Conservation (phyloP, 2,113 vertebrate species). For the Panthera uncia region DNA sequence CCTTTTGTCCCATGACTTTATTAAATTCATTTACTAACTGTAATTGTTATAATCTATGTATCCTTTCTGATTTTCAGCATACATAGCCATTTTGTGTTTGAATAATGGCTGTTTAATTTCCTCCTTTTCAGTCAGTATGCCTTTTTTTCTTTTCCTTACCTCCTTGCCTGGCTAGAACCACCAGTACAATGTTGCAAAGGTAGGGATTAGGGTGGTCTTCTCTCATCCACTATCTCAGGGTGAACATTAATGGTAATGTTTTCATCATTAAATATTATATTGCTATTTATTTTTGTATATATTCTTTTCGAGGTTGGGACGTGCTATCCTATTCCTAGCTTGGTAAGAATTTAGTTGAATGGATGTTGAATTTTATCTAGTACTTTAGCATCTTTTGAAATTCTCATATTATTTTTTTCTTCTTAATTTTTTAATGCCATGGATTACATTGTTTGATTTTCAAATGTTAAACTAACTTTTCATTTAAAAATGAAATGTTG, state of each 20-base stretch:
- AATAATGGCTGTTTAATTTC: background rate
- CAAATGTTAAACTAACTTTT: slow-evolving; percentile 4
- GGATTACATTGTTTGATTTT: slow-evolving; percentile 34
- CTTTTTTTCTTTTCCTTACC: background rate
- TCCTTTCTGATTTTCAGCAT: background rate
- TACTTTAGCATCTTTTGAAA: background rate
- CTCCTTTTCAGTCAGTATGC: background rate
- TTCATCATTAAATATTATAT: background rate
- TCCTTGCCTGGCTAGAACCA: background rate
- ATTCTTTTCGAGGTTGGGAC: background rate
- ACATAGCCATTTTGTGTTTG: background rate
- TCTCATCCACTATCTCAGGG: background rate
- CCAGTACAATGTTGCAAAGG: background rate
- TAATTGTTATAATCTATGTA: background rate
- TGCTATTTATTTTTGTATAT: background rate
- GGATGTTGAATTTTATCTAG: background rate
- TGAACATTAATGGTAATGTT: background rate
- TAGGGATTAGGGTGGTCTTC: background rate
- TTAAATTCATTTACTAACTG: background rate
- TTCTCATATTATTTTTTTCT: background rate
- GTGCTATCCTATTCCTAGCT: background rate
- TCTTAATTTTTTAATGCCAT: background rate
- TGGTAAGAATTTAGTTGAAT: slow-evolving; percentile 12
- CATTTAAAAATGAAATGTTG: background rate
- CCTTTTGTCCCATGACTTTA: background rate